Evolutionary conservation across 2,113 vertebrate genomes (phyloP).

Genomic region (Geothlypis trichas): DNA sequence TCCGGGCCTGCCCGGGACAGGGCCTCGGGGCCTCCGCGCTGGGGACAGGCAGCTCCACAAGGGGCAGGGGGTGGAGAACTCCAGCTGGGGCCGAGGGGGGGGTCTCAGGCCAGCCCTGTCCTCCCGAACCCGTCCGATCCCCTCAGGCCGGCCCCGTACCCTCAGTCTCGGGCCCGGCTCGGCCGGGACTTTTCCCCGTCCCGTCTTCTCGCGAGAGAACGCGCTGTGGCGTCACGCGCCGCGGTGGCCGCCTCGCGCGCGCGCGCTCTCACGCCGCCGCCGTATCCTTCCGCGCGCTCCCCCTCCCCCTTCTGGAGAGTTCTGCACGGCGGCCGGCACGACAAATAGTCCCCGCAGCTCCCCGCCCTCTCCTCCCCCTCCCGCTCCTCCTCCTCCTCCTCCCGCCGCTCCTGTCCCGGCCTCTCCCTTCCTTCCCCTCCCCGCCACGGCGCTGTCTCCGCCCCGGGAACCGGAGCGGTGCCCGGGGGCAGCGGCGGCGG

Average conservation of each 20-base stretch:
- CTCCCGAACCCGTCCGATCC: too few relatives aligned
- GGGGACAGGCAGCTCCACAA: too few relatives aligned
- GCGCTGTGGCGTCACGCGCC: neutral
- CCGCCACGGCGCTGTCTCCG: too few relatives aligned
- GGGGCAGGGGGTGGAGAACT: rapidly evolving
- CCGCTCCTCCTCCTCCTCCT: neutral
- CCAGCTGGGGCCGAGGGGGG: too few relatives aligned
- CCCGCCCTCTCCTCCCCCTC: neutral
- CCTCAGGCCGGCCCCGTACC: rapidly evolving
- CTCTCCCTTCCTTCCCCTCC: too few relatives aligned
- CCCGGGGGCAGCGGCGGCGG: too few relatives aligned
- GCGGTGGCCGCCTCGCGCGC: neutral
- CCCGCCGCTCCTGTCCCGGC: neutral
- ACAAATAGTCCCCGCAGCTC: neutral
- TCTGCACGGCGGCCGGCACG: neutral
- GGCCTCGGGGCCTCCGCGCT: too few relatives aligned
- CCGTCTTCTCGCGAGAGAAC: slow-evolving; percentile 8
- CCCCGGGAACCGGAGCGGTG: neutral
- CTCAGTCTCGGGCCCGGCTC: neutral
- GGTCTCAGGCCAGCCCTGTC: too few relatives aligned
- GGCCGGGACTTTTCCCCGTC: neutral
- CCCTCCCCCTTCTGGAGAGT: slow-evolving; percentile 60
- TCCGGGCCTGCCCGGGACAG: too few relatives aligned
- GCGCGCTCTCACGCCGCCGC: neutral
- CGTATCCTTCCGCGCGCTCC: slow-evolving; percentile 37